phyloP scores from a whole-genome alignment of 2,888 invertebrate genomes.

The Lobophora halterata region DNA sequence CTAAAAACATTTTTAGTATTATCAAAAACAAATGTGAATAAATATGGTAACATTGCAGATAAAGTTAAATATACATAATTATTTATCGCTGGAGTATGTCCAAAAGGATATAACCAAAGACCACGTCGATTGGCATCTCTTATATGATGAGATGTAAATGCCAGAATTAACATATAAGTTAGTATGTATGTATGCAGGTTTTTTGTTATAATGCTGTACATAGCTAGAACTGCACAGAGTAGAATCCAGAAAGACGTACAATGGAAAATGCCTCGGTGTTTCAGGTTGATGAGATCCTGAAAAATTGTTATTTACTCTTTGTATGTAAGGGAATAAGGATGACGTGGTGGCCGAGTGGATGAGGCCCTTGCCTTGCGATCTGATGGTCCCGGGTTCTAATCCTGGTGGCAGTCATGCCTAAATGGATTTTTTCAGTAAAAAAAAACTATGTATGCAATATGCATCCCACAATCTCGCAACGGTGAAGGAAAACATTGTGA shows the following conservation, averaged over 20 bases:
- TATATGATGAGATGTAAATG: slow-evolving; percentile 60
- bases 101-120: slow-evolving; percentile 62
- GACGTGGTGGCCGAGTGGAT: neutral
- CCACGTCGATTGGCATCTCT: slow-evolving; percentile 63
- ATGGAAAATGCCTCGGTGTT: slow-evolving; percentile 61
- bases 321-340: slow-evolving; percentile 8
- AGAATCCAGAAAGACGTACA: slow-evolving; percentile 59
- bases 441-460: no score
- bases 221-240: slow-evolving; percentile 37
- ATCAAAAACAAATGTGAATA: slow-evolving; percentile 44
- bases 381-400: no score
- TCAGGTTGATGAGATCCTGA: slow-evolving; percentile 56
- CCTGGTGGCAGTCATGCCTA: no score
- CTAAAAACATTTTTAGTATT: slow-evolving; percentile 37
- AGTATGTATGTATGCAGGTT: slow-evolving; percentile 50
- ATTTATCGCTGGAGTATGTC: slow-evolving; percentile 51
- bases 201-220: slow-evolving; percentile 47
- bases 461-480: no score
- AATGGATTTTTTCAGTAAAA: no score
- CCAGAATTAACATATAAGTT: slow-evolving; percentile 55
- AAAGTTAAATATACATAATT: slow-evolving; percentile 50
- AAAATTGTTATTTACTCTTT: no score
- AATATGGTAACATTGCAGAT: slow-evolving; percentile 46
- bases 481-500: no score
- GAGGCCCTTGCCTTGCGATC: neutral